A percentile compares a stretch with the other conserved stretches of the same genome.
Conservation (phyloP, 2,797 vertebrate species). For the Pangasius larnaudii region DNA sequence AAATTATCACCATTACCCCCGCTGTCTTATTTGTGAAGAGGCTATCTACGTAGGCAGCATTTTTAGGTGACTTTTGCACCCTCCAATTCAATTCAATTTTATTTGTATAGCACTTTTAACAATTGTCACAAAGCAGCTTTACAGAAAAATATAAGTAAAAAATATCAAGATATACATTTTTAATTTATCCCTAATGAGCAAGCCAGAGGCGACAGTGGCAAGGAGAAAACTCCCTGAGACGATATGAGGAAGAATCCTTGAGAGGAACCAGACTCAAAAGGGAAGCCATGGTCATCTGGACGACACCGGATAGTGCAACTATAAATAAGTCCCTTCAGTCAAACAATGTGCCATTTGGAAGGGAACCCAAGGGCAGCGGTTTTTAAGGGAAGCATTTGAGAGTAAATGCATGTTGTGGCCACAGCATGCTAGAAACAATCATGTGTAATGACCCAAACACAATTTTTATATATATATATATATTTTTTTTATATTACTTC, state of each 20-base stretch:
- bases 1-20: not conserved
- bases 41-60: conserved; percentile 5
- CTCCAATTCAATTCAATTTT: not conserved
- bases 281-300: too few relatives aligned
- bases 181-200: too few relatives aligned
- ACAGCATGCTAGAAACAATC: not conserved
- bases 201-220: too few relatives aligned
- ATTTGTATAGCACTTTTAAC: too few relatives aligned
- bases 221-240: too few relatives aligned
- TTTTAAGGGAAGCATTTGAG: not conserved
- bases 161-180: too few relatives aligned
- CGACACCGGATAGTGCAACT: too few relatives aligned
- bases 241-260: too few relatives aligned
- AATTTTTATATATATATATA: not conserved
- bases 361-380: not conserved
- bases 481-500: not conserved
- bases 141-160: too few relatives aligned
- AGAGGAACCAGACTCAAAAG: too few relatives aligned
- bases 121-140: too few relatives aligned
- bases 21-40: conserved; percentile 9
- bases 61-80: not conserved
- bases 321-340: not conserved
- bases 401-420: not conserved
- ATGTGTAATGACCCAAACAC: not conserved
- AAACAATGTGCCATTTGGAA: conserved; percentile 13